Conservation (phyloP, 2,888 invertebrate genomes). For the Drosophila testacea region DNA sequence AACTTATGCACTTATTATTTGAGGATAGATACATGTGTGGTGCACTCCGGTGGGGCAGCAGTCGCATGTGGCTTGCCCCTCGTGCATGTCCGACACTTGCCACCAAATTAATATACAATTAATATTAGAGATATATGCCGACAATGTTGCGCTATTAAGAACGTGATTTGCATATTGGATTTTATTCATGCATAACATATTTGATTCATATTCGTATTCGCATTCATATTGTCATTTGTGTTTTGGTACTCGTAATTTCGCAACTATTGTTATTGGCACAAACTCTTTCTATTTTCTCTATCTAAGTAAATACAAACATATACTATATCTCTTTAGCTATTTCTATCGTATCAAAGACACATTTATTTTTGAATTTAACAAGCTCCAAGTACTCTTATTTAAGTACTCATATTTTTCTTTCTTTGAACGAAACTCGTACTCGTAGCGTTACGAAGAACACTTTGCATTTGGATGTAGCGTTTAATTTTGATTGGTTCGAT, state of each 20-base stretch:
- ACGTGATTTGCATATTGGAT: slow-evolving; percentile 50
- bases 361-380: slow-evolving; percentile 40
- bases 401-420: slow-evolving; percentile 50
- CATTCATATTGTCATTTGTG: slow-evolving; percentile 37
- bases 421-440: slow-evolving; percentile 72
- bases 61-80: slow-evolving; percentile 40
- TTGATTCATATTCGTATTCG: slow-evolving; percentile 27
- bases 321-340: slow-evolving; percentile 20
- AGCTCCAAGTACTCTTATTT: slow-evolving; percentile 63
- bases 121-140: not conserved
- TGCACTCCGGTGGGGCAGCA: slow-evolving; percentile 7
- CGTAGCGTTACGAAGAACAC: slow-evolving; percentile 78
- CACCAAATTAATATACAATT: slow-evolving; percentile 11
- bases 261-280: slow-evolving; percentile 62
- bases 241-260: slow-evolving; percentile 52
- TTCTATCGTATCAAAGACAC: slow-evolving; percentile 57
- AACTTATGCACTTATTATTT: no score
- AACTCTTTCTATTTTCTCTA: slow-evolving; percentile 55
- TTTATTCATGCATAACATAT: slow-evolving; percentile 21
- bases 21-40: not conserved
- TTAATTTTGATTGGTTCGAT: slow-evolving; percentile 73
- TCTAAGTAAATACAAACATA: slow-evolving; percentile 23
- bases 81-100: slow-evolving; percentile 54
- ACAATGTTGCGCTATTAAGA: slow-evolving; percentile 5
- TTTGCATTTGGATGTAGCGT: slow-evolving; percentile 80